These are phyloP conservation scores for Macrosiphum euphorbiae DNA, from an alignment of 2,888 invertebrate species.

Conservation along the genomic window DNA sequence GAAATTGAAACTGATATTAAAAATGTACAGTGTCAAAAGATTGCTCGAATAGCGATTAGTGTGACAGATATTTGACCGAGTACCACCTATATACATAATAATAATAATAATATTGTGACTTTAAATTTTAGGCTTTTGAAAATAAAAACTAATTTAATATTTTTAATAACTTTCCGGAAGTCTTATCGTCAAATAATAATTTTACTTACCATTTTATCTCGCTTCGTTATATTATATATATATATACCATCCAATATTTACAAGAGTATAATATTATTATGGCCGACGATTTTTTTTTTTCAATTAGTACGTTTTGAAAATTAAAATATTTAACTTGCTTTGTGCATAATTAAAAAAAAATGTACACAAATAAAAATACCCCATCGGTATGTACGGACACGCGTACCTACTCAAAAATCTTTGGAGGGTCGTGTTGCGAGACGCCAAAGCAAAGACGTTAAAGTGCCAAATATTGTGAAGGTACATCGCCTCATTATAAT, in stretches of 20 bases:
- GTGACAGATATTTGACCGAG: not conserved
- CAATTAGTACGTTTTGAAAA: slow-evolving; percentile 2
- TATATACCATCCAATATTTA: not conserved
- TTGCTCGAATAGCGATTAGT: not conserved
- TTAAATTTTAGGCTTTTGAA: not conserved
- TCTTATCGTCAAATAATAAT: not conserved
- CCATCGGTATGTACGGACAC: not conserved
- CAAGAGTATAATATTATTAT: not conserved
- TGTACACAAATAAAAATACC: slow-evolving; percentile 5
- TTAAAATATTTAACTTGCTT: slow-evolving; percentile 18
- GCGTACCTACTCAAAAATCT: not conserved
- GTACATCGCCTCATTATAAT: not conserved
- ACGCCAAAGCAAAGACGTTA: not conserved
- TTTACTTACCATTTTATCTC: not conserved
- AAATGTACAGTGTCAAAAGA: not conserved
- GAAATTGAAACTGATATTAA: slow-evolving; percentile 15
- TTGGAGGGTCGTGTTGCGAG: not conserved
- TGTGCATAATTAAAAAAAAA: not conserved
- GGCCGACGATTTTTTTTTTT: not conserved
- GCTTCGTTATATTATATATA: not conserved
- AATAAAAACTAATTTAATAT: slow-evolving; percentile 3
- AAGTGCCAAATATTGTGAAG: not conserved
- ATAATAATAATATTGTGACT: not conserved
- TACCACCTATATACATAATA: not conserved
- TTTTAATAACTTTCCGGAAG: not conserved